phyloP scores from a whole-genome alignment of 2,888 invertebrate genomes.

The Ethmia dodecea region DNA sequence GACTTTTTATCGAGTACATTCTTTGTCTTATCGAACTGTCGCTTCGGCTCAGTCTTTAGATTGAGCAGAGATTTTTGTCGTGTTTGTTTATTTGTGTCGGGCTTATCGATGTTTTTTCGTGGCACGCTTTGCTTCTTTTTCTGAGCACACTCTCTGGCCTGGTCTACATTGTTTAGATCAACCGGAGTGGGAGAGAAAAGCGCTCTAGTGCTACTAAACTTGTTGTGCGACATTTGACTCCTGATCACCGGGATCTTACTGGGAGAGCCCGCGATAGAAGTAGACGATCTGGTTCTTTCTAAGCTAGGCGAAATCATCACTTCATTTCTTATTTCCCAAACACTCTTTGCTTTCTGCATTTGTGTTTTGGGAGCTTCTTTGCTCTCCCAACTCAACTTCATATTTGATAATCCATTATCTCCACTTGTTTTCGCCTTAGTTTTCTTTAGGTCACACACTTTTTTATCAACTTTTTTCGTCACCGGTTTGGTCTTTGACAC shows the following conservation, averaged over 20 bases:
- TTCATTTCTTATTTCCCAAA: slow-evolving; percentile 74
- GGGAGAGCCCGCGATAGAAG: slow-evolving; percentile 76
- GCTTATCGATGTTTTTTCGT: slow-evolving; percentile 54
- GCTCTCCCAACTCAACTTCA: slow-evolving; percentile 47
- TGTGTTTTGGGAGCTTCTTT: slow-evolving; percentile 54
- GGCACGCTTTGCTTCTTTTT: slow-evolving; percentile 57
- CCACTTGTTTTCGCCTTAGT: slow-evolving; percentile 54
- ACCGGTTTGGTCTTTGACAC: slow-evolving; percentile 61
- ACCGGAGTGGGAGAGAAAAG: slow-evolving; percentile 77
- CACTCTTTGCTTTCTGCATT: slow-evolving; percentile 73
- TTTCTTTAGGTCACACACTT: slow-evolving; percentile 60
- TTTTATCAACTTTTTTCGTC: slow-evolving; percentile 62
- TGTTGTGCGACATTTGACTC: slow-evolving; percentile 69
- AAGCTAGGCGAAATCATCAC: slow-evolving; percentile 50
- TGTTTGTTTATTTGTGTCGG: slow-evolving; percentile 56
- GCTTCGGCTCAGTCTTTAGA: slow-evolving; percentile 57
- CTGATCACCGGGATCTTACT: slow-evolving; percentile 81
- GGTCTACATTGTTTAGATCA: slow-evolving; percentile 74
- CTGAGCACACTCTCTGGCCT: slow-evolving; percentile 75
- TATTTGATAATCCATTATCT: slow-evolving; percentile 62
- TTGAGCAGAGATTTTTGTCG: slow-evolving; percentile 69
- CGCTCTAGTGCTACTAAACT: slow-evolving; percentile 71
- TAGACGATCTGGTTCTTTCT: slow-evolving; percentile 69
- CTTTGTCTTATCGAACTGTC: slow-evolving; percentile 56
- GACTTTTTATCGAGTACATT: slow-evolving; percentile 57